A percentile compares a stretch with the other conserved stretches of the same genome.
Evolutionary conservation across 2,113 vertebrate genomes (phyloP).

Genomic region (Lonchura striata): DNA sequence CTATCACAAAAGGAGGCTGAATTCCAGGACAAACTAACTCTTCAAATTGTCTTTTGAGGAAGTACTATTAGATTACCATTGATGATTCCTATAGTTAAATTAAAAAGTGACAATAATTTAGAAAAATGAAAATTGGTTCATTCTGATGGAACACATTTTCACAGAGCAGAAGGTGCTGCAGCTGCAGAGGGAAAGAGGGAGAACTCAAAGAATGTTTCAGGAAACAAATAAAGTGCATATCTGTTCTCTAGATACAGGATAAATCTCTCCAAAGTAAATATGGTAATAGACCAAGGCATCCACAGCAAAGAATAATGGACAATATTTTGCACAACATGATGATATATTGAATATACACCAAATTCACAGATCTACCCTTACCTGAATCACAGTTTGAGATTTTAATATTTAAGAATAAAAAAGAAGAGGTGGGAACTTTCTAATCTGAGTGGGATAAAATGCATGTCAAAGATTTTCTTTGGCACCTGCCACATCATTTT

Average conservation of each 20-base stretch:
- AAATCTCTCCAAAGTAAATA: not conserved
- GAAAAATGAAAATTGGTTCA: not conserved
- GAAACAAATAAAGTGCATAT: not conserved
- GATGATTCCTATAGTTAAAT: not conserved
- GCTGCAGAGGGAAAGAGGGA: not conserved
- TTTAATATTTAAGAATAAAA: not conserved
- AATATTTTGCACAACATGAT: not conserved
- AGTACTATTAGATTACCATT: not conserved
- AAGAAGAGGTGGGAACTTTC: not conserved
- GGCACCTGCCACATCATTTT: conserved; percentile 57
- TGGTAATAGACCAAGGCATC: not conserved
- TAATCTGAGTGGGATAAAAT: conserved; percentile 3
- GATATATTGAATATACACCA: not conserved
- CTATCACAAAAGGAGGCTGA: not conserved
- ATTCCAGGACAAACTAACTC: not conserved
- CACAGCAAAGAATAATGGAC: not conserved
- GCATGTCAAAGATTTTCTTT: conserved; percentile 27
- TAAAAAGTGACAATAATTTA: not conserved
- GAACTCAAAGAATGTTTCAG: not conserved
- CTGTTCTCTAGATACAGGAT: not conserved
- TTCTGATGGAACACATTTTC: not conserved
- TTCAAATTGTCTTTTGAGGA: not conserved
- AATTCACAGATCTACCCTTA: not conserved
- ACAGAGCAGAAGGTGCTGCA: not conserved
- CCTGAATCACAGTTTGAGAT: not conserved